phyloP scores from a whole-genome alignment of 2,113 vertebrate species.

The Vireo altiloquus region DNA sequence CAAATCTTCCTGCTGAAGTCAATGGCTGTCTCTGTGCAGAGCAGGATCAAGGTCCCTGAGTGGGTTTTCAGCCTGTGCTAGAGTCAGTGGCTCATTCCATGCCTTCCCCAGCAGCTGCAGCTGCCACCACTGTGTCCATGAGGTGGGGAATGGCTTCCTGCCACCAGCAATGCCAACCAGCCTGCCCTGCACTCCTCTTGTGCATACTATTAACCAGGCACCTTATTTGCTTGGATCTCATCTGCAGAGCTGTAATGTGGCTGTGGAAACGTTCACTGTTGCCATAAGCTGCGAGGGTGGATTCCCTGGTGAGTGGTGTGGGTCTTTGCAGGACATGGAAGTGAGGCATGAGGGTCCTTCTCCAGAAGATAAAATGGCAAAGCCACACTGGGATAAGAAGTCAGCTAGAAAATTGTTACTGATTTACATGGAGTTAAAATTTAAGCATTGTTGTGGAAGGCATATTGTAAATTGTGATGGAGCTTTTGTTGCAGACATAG shows the following conservation, averaged over 20 bases:
- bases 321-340: background rate
- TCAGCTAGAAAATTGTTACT: background rate
- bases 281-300: background rate
- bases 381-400: background rate
- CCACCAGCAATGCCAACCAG: background rate
- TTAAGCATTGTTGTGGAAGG: background rate
- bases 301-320: background rate
- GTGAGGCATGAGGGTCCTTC: background rate
- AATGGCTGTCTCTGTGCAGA: background rate
- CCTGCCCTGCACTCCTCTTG: background rate
- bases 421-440: background rate
- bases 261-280: background rate
- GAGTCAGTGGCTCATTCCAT: rapidly evolving
- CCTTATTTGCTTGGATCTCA: background rate
- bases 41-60: background rate
- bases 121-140: background rate
- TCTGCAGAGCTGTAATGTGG: background rate
- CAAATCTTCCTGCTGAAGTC: background rate
- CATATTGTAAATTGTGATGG: background rate
- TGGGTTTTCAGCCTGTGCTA: background rate
- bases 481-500: background rate
- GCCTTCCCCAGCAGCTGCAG: background rate
- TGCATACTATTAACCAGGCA: background rate
- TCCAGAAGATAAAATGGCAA: background rate
- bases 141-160: background rate